phyloP scores from a whole-genome alignment of 2,113 vertebrate genomes.

The Aegithalos caudatus region DNA sequence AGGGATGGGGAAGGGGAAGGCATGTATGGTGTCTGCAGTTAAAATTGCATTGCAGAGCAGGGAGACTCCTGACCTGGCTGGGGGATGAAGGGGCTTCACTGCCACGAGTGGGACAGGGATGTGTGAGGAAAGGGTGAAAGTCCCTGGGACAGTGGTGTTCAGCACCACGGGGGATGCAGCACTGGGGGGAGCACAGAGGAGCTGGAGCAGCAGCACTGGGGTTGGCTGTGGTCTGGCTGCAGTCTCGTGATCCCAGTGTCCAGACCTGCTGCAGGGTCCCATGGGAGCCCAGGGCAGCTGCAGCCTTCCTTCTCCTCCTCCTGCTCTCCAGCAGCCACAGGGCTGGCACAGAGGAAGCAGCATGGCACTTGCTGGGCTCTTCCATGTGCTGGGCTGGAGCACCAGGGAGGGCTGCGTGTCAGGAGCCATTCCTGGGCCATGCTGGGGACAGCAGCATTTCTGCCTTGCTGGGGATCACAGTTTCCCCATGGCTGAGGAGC shows the following conservation, averaged over 20 bases:
- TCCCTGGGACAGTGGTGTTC: fast-evolving
- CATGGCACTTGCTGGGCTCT: fast-evolving
- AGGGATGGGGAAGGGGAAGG: not conserved
- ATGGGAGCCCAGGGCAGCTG: not conserved
- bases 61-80: not conserved
- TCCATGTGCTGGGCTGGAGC: not conserved
- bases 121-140: not conserved
- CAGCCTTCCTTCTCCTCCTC: not conserved
- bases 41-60: fast-evolving
- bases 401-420: not conserved
- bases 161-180: fast-evolving
- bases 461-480: not conserved
- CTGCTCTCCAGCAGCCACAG: not conserved
- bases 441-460: not conserved
- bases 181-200: not conserved
- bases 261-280: not conserved
- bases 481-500: not conserved
- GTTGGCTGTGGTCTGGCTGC: not conserved
- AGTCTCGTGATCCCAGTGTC: not conserved
- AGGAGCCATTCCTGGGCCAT: not conserved
- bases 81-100: fast-evolving
- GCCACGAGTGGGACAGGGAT: not conserved
- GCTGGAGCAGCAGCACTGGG: not conserved
- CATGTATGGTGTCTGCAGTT: not conserved
- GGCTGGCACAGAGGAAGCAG: not conserved